Conservation (phyloP, 2,797 vertebrate genomes). For the Diglossa cyanea region DNA sequence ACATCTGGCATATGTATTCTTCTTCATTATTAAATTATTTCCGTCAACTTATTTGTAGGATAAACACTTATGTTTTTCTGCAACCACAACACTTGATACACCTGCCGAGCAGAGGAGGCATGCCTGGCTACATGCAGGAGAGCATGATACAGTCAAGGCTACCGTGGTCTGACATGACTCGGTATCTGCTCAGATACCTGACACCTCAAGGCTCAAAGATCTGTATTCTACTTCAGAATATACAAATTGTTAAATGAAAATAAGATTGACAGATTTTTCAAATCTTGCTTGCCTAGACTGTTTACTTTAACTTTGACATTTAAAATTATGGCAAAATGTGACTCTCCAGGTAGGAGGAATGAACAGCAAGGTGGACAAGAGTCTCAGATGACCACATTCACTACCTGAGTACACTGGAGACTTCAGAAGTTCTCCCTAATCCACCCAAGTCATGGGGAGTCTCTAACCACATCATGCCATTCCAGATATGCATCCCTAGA, state of each 20-base stretch:
- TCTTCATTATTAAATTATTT: neutral
- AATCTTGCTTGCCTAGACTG: neutral
- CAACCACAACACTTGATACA: rapidly evolving
- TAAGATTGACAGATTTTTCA: neutral
- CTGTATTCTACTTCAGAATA: neutral
- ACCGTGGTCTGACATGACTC: neutral
- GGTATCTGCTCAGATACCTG: neutral
- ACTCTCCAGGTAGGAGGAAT: neutral
- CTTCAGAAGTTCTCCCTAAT: neutral
- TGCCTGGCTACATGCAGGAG: neutral
- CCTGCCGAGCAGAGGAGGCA: neutral
- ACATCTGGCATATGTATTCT: neutral
- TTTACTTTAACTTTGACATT: neutral
- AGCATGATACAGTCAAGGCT: neutral
- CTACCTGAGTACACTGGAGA: neutral
- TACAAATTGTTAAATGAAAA: neutral
- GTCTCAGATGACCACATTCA: neutral
- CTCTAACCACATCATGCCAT: neutral
- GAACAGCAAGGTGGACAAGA: neutral
- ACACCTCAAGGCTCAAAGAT: neutral
- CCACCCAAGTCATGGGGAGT: neutral
- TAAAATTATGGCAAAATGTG: neutral
- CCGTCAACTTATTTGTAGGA: neutral
- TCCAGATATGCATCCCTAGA: neutral
- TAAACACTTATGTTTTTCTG: neutral